These are phyloP conservation scores for Neodiprion lecontei DNA, from an alignment of 1,140 invertebrate genomes.

Conservation along the genomic window DNA sequence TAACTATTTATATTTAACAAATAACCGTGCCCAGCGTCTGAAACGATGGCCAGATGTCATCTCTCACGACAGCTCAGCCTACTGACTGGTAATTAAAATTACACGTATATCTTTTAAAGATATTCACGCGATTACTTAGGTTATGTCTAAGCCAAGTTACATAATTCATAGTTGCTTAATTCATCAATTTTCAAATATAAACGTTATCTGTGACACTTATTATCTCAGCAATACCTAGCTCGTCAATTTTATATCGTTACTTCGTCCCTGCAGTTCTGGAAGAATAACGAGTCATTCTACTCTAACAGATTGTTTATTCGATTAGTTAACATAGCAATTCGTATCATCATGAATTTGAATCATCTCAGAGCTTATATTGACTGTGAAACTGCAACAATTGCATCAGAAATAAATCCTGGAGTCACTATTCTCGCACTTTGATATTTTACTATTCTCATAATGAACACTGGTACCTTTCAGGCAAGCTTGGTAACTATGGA, in stretches of 20 bases:
- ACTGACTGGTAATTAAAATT: neutral
- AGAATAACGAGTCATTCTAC: no score
- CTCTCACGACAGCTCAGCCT: conserved; percentile 3
- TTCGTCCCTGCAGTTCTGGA: no score
- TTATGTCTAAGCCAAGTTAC: neutral
- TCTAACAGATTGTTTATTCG: no score
- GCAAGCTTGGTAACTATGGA: neutral
- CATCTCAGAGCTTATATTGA: no score
- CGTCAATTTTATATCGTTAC: no score
- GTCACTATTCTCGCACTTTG: neutral
- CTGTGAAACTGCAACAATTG: neutral
- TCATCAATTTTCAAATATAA: no score
- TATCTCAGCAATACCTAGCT: no score
- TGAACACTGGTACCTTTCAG: neutral
- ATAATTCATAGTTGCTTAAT: neutral
- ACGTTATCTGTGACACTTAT: no score
- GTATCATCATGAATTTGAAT: no score
- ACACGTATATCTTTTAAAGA: neutral
- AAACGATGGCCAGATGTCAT: conserved; percentile 4
- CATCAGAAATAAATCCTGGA: neutral
- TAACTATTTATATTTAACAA: neutral
- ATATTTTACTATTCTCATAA: neutral
- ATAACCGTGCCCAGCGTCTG: neutral
- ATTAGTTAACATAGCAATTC: no score
- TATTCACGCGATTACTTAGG: neutral